Base-by-base conservation (phyloP, 2,888 invertebrate genomes). In the Pristionchus japonicus region DNA sequence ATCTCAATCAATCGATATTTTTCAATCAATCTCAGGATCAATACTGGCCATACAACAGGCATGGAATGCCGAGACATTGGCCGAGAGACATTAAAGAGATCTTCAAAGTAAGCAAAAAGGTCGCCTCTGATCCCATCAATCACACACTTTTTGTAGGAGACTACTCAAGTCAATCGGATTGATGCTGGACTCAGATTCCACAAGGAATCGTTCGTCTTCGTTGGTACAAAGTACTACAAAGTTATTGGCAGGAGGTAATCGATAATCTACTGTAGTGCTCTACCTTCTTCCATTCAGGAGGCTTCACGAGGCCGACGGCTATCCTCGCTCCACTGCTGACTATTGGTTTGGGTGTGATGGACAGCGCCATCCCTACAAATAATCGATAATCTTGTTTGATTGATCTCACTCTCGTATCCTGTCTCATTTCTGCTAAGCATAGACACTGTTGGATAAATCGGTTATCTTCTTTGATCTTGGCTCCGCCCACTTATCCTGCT, bases 1-100 rank as follows among this genome's bases (percentile, higher is more conserved):
- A 40, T 31, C 23, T 13, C 27, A 7, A 70, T 43, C 11, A 64
- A 61, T 64, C 84, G 61, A 87, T 86, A 3, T n/a, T n/a, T n/a
- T n/a, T n/a, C n/a, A n/a, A n/a, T n/a, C n/a, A n/a, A 85, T 88
- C 67, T 52, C 40, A 61, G 40, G 37, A 87, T 17, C 52, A 89
- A 43, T 92, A 87, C 74, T 92, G 91, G 92, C 91, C 90, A 70
- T 92, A 91, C 67, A 90, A 91, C 0, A 90, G 91, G 15, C 89
- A 90, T 88, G 91, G 91, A 37, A 90, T 89, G 89, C 88, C 86
- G 17, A 27, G 34, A 11, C 31, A 70, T 4, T 90, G 90, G 90
- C 90, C 90, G 4, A 84, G 88, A 40, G 23, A 20, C 17, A 82
- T 88, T 0, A 52, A 47, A 4, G 77, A 77, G 43, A 89, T 90